Evolutionary conservation across 1,140 invertebrate species (phyloP), one percentile per base, ranked within the genome.

Genomic region (Drosophila tani): DNA sequence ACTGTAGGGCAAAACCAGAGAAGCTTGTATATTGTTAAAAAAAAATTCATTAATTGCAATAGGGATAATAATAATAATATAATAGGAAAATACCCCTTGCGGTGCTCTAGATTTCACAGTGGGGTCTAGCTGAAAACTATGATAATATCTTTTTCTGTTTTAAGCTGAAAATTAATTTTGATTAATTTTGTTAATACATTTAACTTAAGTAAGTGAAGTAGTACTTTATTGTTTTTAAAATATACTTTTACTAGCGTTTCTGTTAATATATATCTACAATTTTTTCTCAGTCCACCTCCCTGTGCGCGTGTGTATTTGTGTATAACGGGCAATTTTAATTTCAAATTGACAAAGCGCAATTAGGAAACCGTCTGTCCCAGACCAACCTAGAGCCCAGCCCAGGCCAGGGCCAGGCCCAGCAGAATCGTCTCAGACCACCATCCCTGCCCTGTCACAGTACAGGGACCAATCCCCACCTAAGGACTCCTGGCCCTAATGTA

Each of bases 261-360:
- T 5, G 0, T 6, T 12, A 19, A 21, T 46, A 5, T 46, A 46
- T 8, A 19, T 32, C 11, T 35, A 11, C 7, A 7, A 15, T 21
- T 45, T 59, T 43, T 7, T 29, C 56, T 35, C 46, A 45, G 51
- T 70, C 11, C 8, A 21, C 29, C 5, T 38, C 8, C 32, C 17
- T 21, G 17, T 60, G 40, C 21, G 63, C 68, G 59, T 69, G 27
- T 51, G 49, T 41, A 38, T 41, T 62, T 71, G 32, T 32, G 40
- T 47, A 24, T 21, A 55, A 63, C 41, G 46, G 66, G 68, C 60
- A 90, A 90, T 88, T 88, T 88, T 88, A 90, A 88, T 90, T 88
- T 88, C 81, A 79, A 88, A 88, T 90, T 90, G 85, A 90, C 79
- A 85, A 78, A 81, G 75, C 64, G 82, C 81, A 90, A 90, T 90